Evolutionary conservation across 2,113 vertebrate species (phyloP), one percentile per base, ranked within the genome.

Genomic region (Perca fluviatilis): DNA sequence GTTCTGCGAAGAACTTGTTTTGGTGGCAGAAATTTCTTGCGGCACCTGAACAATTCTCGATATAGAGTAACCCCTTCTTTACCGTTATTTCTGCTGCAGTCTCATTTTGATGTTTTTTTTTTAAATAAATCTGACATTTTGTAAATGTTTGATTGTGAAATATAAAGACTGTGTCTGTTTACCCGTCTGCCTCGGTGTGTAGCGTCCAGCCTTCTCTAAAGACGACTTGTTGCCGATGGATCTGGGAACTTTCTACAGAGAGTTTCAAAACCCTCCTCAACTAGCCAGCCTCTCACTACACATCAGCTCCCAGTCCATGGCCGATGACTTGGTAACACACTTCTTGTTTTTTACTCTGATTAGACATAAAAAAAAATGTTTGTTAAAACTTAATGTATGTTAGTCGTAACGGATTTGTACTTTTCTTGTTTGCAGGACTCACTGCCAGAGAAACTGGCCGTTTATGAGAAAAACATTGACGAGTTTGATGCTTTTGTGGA

Each of bases 401-500:
- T 6, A 1, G 4, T 53, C 3, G 0, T 25, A 1, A 50, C 16
- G 3, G 6, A 23, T 64, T 18, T 61, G 16, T 16, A 0, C 61
- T 18, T 64, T 56, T 90, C 4, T 86, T 5, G 14, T 43, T 65
- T 64, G 25, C 94, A 99, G 98, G 98, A 99, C 90, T 98, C 98
- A 0, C 94, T 99, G 80, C 98, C 98, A 1, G 98, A 99, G 94
- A 99, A 99, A 89, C 92, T 99, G 92, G 98, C 98, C 51, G 95
- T 97, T 65, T 99, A 99, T 0, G 98, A 99, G 95, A 98, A 97
- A 83, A 99, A 99, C 4, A 99, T 99, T 7, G 97, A 98, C 58
- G 98, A 99, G 90, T 99, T 99, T 74, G 98, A 99, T 70, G 97
- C 98, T n/a, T 99, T 99, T 81, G 98, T 99, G 79, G 98, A 99